Evolutionary conservation across 2,888 invertebrate genomes (phyloP).

Genomic region (Deilephila porcellus): DNA sequence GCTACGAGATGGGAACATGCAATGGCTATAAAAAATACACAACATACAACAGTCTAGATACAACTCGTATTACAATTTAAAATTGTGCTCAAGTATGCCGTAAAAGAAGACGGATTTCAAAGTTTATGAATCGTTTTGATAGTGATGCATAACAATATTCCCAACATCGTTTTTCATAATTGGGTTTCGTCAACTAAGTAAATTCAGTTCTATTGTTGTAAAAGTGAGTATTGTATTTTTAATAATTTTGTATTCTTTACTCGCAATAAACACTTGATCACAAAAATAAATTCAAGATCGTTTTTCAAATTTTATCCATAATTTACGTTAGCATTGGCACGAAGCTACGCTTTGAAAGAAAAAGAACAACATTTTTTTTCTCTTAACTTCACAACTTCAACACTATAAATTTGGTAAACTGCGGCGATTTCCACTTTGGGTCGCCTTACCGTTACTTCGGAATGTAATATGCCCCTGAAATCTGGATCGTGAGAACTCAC

Average conservation of each 20-base stretch:
- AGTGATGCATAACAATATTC: too few relatives aligned
- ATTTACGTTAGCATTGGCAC: background rate
- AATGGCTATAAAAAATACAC: background rate
- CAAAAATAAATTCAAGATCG: background rate
- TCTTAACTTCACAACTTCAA: conserved; percentile 16
- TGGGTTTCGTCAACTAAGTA: too few relatives aligned
- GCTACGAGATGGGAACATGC: background rate
- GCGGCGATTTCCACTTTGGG: conserved; percentile 9
- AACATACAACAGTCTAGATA: too few relatives aligned
- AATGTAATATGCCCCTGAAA: conserved; percentile 46
- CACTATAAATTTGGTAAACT: conserved; percentile 25
- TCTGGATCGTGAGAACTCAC: conserved; percentile 38
- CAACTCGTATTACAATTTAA: too few relatives aligned
- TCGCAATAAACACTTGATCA: too few relatives aligned
- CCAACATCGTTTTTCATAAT: too few relatives aligned
- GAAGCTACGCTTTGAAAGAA: background rate
- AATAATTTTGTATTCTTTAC: background rate
- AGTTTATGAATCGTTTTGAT: too few relatives aligned
- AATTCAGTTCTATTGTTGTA: too few relatives aligned
- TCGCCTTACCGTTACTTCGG: conserved; percentile 33
- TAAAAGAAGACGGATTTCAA: too few relatives aligned
- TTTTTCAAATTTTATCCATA: background rate
- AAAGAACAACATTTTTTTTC: conserved; percentile 13
- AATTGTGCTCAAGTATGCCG: too few relatives aligned
- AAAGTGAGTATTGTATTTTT: background rate